Evolutionary conservation across 2,113 vertebrate species (phyloP), one percentile per base, ranked within the genome.

Genomic region (Rhabdomys dilectus): DNA sequence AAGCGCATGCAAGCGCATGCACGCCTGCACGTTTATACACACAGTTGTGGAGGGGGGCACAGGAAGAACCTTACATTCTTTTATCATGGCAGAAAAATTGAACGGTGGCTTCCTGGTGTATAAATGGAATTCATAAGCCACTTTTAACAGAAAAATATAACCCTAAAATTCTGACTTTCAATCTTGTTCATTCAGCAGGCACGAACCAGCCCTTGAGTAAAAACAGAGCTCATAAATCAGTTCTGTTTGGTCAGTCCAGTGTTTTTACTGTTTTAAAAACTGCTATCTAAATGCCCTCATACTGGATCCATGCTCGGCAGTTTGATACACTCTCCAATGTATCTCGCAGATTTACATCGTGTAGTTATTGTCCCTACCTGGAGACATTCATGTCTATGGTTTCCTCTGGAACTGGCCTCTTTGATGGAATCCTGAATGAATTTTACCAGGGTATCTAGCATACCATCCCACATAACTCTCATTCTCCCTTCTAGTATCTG

Each of bases 121-220:
- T 19, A 80, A 92, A 94, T 31, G 12, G 62, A 45, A 88, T 96
- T 90, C 75, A 19, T 26, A 88, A 94, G 42, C 12, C 45, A 81
- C 39, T 96, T 88, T 90, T 58, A 80, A 58, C 48, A 89, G 91
- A 91, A 53, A 95, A 94, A 53, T 58, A 73, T 3, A 92, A 31
- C 22, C 84, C 26, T 0, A 42, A 94, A 86, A 51, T 42, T 91
- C 76, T 92, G 53, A 53, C 39, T 45, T 60, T 92, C 72, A n/a
- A 12, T 60, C 66, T 62, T 94, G 66, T 58, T 72, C 8, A 89
- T 66, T 91, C 31, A 88, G 15, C 42, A 53, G 68, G 58, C 26
- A 95, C 76, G 88, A 24, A 94, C 24, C 42, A 3, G 42, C 78
- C 39, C 62, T 68, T n/a, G n/a, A 88, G 42, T 39, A 88, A 88